Base-by-base conservation (phyloP, 23 tunicate genomes). In the Oikopleura dioica region DNA sequence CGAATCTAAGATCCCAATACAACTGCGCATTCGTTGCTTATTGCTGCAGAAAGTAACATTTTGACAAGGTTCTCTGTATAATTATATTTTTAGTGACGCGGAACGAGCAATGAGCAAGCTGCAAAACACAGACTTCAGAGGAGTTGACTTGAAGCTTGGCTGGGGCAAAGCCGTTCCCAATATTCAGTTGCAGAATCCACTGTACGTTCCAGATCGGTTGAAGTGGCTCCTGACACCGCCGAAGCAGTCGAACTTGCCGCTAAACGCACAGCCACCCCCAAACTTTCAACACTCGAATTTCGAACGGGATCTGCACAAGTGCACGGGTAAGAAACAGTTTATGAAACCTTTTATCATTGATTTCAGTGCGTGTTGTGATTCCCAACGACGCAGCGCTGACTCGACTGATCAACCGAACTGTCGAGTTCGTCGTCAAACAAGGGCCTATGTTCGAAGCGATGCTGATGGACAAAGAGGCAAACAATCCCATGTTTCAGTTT, bases 381-480 rank as follows among this genome's bases (percentile, higher is more conserved):
- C 59, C 26, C 0, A 28, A 51, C 21, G 24, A 50, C 21, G 23
- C 23, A 50, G 24, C 21, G 23, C 21, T 50, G 24, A 50, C 23
- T 50, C 59, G 79, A 24, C 33, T 89, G 0, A 84, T 89, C 30
- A 89, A 89, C 78, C 85, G 96, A 35, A 81, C 84, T 82, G 81
- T 89, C 37, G 96, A 89, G 76, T 89, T 89, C 82, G 96, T 89
- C 28, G 96, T 84, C 1, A 86, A 89, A 0, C 89, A 89, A 82
- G 96, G 96, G 0, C 96, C 96, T 1, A 84, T 89, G 89, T 89
- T 89, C 76, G 96, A 89, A 78, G 96, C 96, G 5, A 89, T 89
- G 89, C 84, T 89, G 29, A 89, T 89, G 96, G 82, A 84, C 68
- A 77, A 89, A 76, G 96, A 89, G 78, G 50, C 82, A 5, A 89